phyloP scores from a whole-genome alignment of 2,888 invertebrate genomes.

The Tinea semifulvella region DNA sequence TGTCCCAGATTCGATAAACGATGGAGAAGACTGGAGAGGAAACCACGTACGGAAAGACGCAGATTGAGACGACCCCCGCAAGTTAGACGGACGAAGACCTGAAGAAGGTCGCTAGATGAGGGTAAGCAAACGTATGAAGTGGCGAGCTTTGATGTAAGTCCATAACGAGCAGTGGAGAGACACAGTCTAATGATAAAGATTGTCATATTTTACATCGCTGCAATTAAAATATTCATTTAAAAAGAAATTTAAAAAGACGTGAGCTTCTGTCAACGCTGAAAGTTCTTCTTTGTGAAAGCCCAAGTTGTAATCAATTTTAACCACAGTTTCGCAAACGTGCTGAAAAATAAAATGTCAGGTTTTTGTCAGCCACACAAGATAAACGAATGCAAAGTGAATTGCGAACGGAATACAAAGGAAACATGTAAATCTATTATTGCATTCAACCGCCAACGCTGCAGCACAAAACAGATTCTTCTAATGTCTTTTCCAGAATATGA shows the following conservation, averaged over 20 bases:
- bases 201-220: too few species aligned
- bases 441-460: neutral
- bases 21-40: too few species aligned
- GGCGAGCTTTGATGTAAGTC: too few species aligned
- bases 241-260: neutral
- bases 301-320: conserved; percentile 2
- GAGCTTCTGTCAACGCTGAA: neutral
- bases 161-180: too few species aligned
- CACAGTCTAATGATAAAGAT: too few species aligned
- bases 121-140: too few species aligned
- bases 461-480: neutral
- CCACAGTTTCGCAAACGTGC: neutral
- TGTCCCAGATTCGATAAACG: too few species aligned
- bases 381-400: conserved; percentile 8
- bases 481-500: neutral
- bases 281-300: neutral
- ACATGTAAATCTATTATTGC: conserved; percentile 9
- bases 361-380: conserved; percentile 1
- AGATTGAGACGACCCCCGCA: too few species aligned
- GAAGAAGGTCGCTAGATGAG: too few species aligned
- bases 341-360: neutral
- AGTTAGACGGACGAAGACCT: too few species aligned
- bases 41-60: too few species aligned
- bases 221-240: neutral
- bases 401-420: conserved; percentile 5